Base-by-base conservation (phyloP, 1,140 invertebrate species). In the Zelostemma sp. region DNA sequence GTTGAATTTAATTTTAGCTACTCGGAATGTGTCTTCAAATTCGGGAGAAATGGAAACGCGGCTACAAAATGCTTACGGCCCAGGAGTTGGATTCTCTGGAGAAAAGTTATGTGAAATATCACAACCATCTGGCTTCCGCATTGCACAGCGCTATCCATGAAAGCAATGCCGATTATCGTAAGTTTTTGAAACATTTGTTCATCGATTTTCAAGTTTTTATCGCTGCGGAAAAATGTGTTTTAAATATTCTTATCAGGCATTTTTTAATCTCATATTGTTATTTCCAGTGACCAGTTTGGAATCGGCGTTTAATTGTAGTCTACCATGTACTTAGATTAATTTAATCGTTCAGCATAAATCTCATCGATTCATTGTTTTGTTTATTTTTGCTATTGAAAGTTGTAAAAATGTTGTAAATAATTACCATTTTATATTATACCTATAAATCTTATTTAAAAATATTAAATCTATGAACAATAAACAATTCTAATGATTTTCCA, bases 261-360 rank as follows among this genome's bases (percentile, higher is more conserved):
- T 19, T 46, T 40, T 16, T 41, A 3, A 31, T 31, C 11, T 31
- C 28, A 11, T 31, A 31, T 71, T 72, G 65, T 73, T 81, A 64
- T 78, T 85, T 80, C 64, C 83, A 86, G 84, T 86, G 79, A 79
- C 81, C 73, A 79, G 80, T 63, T 81, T 86, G 76, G 83, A 80
- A 57, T 84, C 83, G 60, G 83, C 81, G 72, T 85, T 86, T 80
- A 84, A 82, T 46, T 85, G 81, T 78, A 84, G 79, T 78, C 80
- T 84, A 74, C 82, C 83, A 40, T 77, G 73, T 55, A 68, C 66
- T 57, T 80, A 80, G 58, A 38, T 28, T n/a, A n/a, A n/a, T n/a
- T n/a, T n/a, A n/a, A n/a, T n/a, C n/a, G n/a, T n/a, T n/a, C n/a
- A n/a, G n/a, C n/a, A n/a, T n/a, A n/a, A n/a, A n/a, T n/a, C n/a